Conservation (phyloP, 1,140 invertebrate species). For the Orussus abietinus region DNA sequence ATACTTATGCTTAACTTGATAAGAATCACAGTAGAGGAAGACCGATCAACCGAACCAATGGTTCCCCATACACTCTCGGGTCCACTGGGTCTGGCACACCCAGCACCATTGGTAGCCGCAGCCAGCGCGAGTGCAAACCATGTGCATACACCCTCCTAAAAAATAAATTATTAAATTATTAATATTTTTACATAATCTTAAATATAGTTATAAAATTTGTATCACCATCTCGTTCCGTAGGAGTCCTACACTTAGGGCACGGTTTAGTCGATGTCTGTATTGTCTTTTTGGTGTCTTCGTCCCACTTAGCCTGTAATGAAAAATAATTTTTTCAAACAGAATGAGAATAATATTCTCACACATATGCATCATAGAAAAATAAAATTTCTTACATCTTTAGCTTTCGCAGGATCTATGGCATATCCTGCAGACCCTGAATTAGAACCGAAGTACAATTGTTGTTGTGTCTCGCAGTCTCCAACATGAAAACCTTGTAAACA, state of each 20-base stretch:
- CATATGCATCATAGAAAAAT: constrained; percentile 24
- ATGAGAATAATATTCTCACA: constrained; percentile 18
- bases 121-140: constrained; percentile 71
- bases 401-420: constrained; percentile 59
- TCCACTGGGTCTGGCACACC: constrained; percentile 83
- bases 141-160: constrained; percentile 86
- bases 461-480: constrained; percentile 62
- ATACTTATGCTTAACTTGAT: no score
- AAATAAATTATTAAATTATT: constrained; percentile 15
- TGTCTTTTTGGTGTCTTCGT: constrained; percentile 68
- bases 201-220: not conserved
- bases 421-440: constrained; percentile 52
- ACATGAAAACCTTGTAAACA: constrained; percentile 79
- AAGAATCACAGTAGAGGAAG: no score
- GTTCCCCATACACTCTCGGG: constrained; percentile 78
- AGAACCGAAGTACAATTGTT: constrained; percentile 34
- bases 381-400: constrained; percentile 53
- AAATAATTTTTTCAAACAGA: constrained; percentile 25
- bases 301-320: constrained; percentile 66
- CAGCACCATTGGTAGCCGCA: constrained; percentile 86
- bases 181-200: not conserved
- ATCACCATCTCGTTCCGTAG: constrained; percentile 78
- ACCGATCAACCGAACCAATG: constrained; percentile 79
- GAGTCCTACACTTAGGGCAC: constrained; percentile 82
- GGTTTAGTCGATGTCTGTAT: constrained; percentile 82